Percentiles rank a stretch among this genome's conserved stretches.
phyloP scores from a whole-genome alignment of 2,113 vertebrate genomes.

The Melozone crissalis region DNA sequence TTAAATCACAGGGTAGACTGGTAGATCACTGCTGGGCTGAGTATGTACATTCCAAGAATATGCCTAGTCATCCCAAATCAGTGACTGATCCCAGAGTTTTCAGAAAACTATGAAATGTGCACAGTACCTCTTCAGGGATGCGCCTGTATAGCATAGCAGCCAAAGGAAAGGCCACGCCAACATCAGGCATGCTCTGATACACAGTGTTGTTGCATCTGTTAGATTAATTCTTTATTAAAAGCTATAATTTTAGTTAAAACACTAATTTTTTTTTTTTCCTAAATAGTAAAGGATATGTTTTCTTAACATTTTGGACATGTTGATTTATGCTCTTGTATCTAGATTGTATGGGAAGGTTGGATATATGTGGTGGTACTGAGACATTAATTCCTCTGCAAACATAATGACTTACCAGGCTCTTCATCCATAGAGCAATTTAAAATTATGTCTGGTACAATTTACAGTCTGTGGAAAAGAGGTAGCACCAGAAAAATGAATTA shows the following conservation, averaged over 20 bases:
- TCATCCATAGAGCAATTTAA: not conserved
- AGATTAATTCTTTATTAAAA: not conserved
- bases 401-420: not conserved
- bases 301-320: not conserved
- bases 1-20: not conserved
- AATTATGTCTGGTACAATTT: not conserved
- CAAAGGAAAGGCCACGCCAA: not conserved
- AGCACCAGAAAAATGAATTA: not conserved
- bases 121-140: not conserved
- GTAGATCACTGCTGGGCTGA: not conserved
- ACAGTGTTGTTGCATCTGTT: not conserved
- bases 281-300: not conserved
- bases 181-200: not conserved
- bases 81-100: not conserved
- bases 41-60: not conserved
- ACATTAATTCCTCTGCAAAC: conserved; percentile 8
- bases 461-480: not conserved
- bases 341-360: not conserved
- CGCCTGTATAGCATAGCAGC: not conserved
- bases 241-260: not conserved
- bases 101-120: not conserved
- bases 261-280: not conserved
- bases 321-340: not conserved
- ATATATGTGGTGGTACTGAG: not conserved
- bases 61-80: not conserved